A percentile compares a stretch with the other conserved stretches of the same genome.
These are phyloP conservation scores for Mormyrops boulengeri DNA, from an alignment of 2,797 vertebrate species.

Conservation along the genomic window DNA sequence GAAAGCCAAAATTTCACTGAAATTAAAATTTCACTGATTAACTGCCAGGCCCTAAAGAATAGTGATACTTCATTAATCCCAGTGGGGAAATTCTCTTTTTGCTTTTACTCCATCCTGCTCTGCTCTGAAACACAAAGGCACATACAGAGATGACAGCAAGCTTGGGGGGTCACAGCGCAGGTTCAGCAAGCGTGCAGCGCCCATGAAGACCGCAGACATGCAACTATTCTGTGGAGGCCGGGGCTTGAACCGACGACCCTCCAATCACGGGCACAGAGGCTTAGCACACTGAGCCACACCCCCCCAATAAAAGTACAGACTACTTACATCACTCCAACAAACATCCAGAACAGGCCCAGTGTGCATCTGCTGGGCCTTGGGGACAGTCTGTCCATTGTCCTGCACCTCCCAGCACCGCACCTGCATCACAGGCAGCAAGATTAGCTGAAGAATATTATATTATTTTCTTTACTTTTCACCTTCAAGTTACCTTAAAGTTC, in stretches of 20 bases:
- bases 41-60: background rate
- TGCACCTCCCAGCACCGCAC: constrained; percentile 99
- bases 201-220: background rate
- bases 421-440: constrained; percentile 45
- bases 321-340: constrained; percentile 93
- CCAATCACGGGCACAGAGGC: background rate
- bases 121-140: background rate
- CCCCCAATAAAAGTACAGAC: background rate
- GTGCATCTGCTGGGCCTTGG: constrained; percentile 98
- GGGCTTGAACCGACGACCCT: background rate
- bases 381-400: constrained; percentile 94
- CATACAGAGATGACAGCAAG: background rate
- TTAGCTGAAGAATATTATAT: background rate
- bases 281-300: background rate
- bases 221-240: background rate
- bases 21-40: background rate
- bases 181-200: background rate
- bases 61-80: background rate
- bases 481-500: background rate
- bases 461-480: background rate
- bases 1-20: background rate
- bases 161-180: background rate
- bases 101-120: background rate
- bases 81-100: background rate
- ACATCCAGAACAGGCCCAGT: constrained; percentile 88